Evolutionary conservation across 2,113 vertebrate genomes (phyloP).

Genomic region (Anolis sagrei): DNA sequence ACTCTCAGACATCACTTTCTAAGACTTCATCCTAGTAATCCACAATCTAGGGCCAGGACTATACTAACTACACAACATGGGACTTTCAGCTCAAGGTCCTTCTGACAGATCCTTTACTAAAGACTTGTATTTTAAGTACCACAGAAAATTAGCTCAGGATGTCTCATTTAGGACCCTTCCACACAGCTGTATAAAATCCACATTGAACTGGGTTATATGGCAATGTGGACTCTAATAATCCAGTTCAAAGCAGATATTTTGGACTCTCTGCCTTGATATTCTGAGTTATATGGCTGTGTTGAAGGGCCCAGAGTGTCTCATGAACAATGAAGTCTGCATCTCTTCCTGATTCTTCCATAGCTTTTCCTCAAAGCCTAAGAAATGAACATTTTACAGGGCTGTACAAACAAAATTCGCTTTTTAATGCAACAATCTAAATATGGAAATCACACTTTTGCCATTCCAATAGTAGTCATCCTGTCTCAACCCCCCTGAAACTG

Average conservation of each 20-base stretch:
- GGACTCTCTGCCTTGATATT: too few species aligned
- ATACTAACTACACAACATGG: neutral
- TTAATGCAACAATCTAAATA: constrained; percentile 33
- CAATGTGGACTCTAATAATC: too few species aligned
- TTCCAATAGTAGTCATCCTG: constrained; percentile 18
- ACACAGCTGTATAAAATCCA: too few species aligned
- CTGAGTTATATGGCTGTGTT: too few species aligned
- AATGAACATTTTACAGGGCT: fast-evolving
- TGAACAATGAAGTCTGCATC: constrained; percentile 6
- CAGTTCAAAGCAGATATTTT: too few species aligned
- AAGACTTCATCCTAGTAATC: neutral
- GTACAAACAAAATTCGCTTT: neutral
- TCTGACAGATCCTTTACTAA: neutral
- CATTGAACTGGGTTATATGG: too few species aligned
- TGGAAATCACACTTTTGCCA: constrained; percentile 51
- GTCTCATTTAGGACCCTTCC: too few species aligned
- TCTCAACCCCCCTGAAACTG: constrained; percentile 54
- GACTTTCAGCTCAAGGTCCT: neutral
- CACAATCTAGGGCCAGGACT: neutral
- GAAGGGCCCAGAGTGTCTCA: neutral
- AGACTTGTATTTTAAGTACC: neutral
- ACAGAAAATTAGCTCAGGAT: neutral
- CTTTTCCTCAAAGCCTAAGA: constrained; percentile 18
- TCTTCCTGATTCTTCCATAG: neutral
- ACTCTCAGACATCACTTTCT: too few species aligned